These are phyloP conservation scores for Dreissena rostriformis DNA, from an alignment of 1,140 invertebrate species.

Conservation along the genomic window DNA sequence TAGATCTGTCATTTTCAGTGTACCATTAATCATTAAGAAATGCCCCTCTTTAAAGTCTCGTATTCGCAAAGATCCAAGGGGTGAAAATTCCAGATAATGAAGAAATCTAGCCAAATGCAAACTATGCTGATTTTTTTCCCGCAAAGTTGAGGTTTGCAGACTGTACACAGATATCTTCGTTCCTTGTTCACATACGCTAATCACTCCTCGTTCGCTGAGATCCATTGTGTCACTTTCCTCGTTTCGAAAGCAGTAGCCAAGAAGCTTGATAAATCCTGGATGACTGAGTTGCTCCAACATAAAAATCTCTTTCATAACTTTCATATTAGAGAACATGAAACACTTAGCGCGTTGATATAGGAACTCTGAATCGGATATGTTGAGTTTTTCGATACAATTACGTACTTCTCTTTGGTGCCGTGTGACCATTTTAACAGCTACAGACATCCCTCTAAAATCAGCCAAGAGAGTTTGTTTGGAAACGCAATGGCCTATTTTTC, in stretches of 20 bases:
- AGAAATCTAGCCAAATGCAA: conserved; percentile 72
- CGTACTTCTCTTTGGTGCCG: conserved; percentile 75
- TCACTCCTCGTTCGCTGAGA: conserved; percentile 75
- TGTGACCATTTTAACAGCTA: conserved; percentile 79
- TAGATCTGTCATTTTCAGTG: conserved; percentile 77
- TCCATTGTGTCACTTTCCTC: conserved; percentile 78
- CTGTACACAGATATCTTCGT: conserved; percentile 68
- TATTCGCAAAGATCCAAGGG: conserved; percentile 75
- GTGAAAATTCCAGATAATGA: conserved; percentile 74
- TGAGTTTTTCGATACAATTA: conserved; percentile 69
- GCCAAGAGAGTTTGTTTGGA: conserved; percentile 77
- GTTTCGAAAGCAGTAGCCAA: conserved; percentile 77
- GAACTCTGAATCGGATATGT: conserved; percentile 26
- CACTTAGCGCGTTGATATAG: conserved; percentile 60
- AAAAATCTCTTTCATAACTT: conserved; percentile 80
- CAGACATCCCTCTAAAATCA: conserved; percentile 60
- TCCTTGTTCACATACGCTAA: conserved; percentile 74
- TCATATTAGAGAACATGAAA: conserved; percentile 75
- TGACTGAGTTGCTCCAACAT: conserved; percentile 75
- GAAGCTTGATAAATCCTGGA: conserved; percentile 70
- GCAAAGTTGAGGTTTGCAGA: conserved; percentile 70
- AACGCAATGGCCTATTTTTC: conserved; percentile 76
- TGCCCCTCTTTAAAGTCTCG: conserved; percentile 78
- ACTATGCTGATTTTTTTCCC: conserved; percentile 64
- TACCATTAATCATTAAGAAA: conserved; percentile 73